Evolutionary conservation across 2,888 invertebrate species (phyloP), one percentile per base, ranked within the genome.

Genomic region (Dryomyza anilis): DNA sequence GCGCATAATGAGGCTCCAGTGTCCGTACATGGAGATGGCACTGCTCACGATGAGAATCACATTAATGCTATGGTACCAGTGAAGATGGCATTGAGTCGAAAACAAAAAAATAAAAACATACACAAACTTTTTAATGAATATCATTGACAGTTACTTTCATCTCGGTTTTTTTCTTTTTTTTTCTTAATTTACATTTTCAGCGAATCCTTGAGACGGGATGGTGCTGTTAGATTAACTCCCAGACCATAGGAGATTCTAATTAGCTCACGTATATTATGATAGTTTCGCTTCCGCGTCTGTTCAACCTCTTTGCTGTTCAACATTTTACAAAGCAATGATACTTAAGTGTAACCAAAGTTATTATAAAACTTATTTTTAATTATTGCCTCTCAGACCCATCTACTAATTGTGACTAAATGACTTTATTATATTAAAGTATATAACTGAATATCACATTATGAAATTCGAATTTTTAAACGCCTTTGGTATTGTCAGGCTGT

Each of bases 161-260:
- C n/a, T n/a, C n/a, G n/a, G n/a, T n/a, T n/a, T n/a, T n/a, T n/a
- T 2, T 50, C 0, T 16, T n/a, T 46, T 46, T 30, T 14, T 7
- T 53, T 14, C 1, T 29, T 21, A 16, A 62, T 58, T 65, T 66
- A 79, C 80, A 77, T 36, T 61, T 65, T 69, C 0, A 78, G 50
- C 0, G 69, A 60, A 27, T 67, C 60, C 29, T 74, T 73, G 36
- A 70, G 70, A 3, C 65, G 60, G 0, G 67, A 61, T 5, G 75
- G 74, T 16, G 68, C 66, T 60, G 66, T 70, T 27, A 79, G 64
- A 64, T 79, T 78, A 7, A 73, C 74, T 19, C 78, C 78, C n/a
- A 77, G 48, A 0, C 66, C 56, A 14, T 73, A 74, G 10, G 72
- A 71, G 7, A 71, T 63, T 1, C 69, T 53, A n/a, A 76, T 70